These are phyloP conservation scores for Yponomeuta sedellus DNA, from an alignment of 2,888 invertebrate species.

Conservation along the genomic window DNA sequence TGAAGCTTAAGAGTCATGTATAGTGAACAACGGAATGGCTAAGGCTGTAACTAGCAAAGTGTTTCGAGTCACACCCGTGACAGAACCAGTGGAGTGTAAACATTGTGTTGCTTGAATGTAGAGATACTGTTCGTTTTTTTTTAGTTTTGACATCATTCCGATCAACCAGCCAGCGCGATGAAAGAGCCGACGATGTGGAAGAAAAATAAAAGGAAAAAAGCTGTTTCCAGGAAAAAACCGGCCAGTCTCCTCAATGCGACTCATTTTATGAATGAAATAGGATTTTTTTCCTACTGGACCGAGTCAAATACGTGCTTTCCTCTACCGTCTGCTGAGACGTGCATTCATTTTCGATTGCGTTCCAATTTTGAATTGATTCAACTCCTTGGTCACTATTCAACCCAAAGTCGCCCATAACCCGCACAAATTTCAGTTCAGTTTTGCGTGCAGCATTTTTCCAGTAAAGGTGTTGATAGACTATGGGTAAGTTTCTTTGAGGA, in stretches of 20 bases:
- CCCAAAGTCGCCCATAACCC: slow-evolving; percentile 26
- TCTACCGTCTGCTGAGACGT: slow-evolving; percentile 59
- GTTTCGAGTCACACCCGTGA: slow-evolving; percentile 43
- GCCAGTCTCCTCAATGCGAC: slow-evolving; percentile 59
- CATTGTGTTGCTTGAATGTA: slow-evolving; percentile 57
- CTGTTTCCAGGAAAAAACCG: slow-evolving; percentile 35
- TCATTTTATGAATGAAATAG: slow-evolving; percentile 76
- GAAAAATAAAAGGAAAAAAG: slow-evolving; percentile 22
- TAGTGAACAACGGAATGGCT: not conserved
- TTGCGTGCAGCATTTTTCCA: slow-evolving; percentile 5
- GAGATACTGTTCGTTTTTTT: slow-evolving; percentile 27
- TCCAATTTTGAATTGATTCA: slow-evolving; percentile 32
- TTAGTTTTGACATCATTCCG: slow-evolving; percentile 67
- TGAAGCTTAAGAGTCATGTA: not conserved
- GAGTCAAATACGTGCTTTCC: slow-evolving; percentile 75
- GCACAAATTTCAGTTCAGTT: not conserved
- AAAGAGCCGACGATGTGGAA: slow-evolving; percentile 33
- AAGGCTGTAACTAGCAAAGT: slow-evolving; percentile 31
- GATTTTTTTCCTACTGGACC: slow-evolving; percentile 61
- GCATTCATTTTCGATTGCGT: slow-evolving; percentile 65
- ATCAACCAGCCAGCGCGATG: slow-evolving; percentile 45
- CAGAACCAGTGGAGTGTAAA: slow-evolving; percentile 58
- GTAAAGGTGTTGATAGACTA: slow-evolving; percentile 29
- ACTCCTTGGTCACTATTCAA: not conserved
- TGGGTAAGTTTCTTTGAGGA: slow-evolving; percentile 46